phyloP scores from a whole-genome alignment of 2,797 vertebrate genomes.

The Myripristis jacobus region DNA sequence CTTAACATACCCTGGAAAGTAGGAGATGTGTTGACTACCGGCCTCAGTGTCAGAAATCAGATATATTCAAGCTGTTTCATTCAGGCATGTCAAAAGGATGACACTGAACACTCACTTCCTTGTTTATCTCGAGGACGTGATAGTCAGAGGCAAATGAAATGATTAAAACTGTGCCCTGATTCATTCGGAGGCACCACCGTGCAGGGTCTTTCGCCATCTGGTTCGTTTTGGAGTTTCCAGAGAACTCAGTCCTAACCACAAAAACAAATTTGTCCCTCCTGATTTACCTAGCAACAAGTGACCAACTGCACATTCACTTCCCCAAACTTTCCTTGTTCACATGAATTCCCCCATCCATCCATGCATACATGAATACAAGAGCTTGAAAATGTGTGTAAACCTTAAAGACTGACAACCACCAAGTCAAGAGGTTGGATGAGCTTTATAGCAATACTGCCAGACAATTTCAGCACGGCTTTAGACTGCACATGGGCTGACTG shows the following conservation, averaged over 20 bases:
- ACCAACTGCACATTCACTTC: constrained; percentile 16
- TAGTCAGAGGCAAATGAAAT: not conserved
- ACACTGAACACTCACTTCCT: not conserved
- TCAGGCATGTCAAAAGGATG: not conserved
- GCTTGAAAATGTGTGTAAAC: not conserved
- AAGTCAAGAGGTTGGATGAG: no score
- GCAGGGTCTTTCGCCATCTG: not conserved
- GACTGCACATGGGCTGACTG: no score
- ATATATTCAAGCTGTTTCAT: not conserved
- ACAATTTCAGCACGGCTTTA: no score
- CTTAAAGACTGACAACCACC: not conserved
- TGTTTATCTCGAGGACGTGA: constrained; percentile 1
- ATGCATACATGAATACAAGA: not conserved
- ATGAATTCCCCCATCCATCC: not conserved
- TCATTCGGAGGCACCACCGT: not conserved
- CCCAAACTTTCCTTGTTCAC: constrained; percentile 11
- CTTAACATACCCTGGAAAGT: not conserved
- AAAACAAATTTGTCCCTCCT: not conserved
- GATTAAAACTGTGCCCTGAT: not conserved
- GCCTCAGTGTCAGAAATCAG: no score
- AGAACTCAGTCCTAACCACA: constrained; percentile 13
- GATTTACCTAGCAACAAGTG: constrained; percentile 66
- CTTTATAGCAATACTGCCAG: no score
- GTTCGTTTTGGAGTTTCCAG: constrained; percentile 23
- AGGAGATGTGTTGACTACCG: no score